Base-by-base conservation (phyloP, 1,140 invertebrate genomes). In the Zophobas atratus region DNA sequence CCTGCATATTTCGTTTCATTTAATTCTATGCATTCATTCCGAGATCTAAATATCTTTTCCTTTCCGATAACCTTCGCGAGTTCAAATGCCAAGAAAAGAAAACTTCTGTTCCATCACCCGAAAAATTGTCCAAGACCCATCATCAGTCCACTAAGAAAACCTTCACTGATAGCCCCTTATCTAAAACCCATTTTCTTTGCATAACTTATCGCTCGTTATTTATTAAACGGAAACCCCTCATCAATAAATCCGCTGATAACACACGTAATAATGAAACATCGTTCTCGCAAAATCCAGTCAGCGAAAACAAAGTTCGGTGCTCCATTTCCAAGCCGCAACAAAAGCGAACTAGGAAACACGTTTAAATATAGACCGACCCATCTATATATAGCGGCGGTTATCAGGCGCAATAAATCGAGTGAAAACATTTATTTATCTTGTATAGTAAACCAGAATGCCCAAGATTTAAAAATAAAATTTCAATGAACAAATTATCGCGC, bases 401-500 rank as follows among this genome's bases (percentile, higher is more conserved):
- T 67, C 39, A 33, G 41, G n/a, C 1, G 8, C 1, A 63, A 2
- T 51, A 51, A 4, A 63, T 6, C 32, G 39, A 67, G 41, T 67
- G 38, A 41, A 67, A 38, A 67, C 41, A 67, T 67, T 43, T 60
- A 8, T 67, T 8, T 67, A 6, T 67, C 43, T 63, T 67, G 41
- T 67, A 43, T 67, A 67, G 60, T 67, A 67, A 20, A 67, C 60
- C 5, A 67, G 38, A 67, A 67, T 46, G n/a, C 20, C 20, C n/a
- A 32, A 38, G 36, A 35, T 36, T 60, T 67, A 43, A 43, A 67
- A 67, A 43, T 67, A 67, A 43, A n/a, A 43, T 20, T 67, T 67
- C 38, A 67, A 67, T 67, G 60, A 67, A 67, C 38, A 60, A 60
- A 60, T 67, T 43, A 67, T 67, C 39, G 8, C 39, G 8, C n/a